Percentiles rank a stretch among this genome's conserved stretches.
Conservation (phyloP, 1,140 invertebrate species). For the Drosophila mauritiana region DNA sequence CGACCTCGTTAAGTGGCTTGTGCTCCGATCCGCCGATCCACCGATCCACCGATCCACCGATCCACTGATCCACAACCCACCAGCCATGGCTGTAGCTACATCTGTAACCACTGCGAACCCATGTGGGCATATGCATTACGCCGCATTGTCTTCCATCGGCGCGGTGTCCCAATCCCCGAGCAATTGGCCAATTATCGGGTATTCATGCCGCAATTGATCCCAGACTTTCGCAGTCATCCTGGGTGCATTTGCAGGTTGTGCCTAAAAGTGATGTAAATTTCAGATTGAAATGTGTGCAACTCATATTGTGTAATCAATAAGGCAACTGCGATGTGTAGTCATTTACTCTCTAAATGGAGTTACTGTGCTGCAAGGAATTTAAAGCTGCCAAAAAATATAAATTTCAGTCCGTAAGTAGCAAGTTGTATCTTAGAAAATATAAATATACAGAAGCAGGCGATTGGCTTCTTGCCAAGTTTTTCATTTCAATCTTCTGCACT, state of each 20-base stretch:
- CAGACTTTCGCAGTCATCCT: constrained; percentile 29
- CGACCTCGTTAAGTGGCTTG: constrained; percentile 59
- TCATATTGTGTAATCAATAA: constrained; percentile 14
- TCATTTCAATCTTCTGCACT: no score
- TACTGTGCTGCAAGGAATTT: no score
- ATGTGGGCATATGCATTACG: constrained; percentile 27
- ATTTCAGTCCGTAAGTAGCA: no score
- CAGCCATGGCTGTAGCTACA: neutral
- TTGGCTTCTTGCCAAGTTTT: no score
- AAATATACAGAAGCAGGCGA: no score
- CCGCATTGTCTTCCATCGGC: constrained; percentile 4
- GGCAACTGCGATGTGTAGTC: neutral
- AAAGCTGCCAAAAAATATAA: neutral
- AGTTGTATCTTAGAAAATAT: no score
- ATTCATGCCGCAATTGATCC: constrained; percentile 38
- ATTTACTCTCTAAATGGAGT: neutral
- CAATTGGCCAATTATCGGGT: constrained; percentile 47
- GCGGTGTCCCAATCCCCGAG: constrained; percentile 41
- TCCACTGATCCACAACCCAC: neutral
- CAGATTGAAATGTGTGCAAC: constrained; percentile 23
- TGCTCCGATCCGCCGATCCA: constrained; percentile 5
- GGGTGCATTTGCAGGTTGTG: constrained; percentile 16
- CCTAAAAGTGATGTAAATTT: constrained; percentile 34
- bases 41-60: neutral
- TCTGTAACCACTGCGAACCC: neutral